Evolutionary conservation across 2,888 invertebrate genomes (phyloP).

Genomic region (Tridacna gigas): DNA sequence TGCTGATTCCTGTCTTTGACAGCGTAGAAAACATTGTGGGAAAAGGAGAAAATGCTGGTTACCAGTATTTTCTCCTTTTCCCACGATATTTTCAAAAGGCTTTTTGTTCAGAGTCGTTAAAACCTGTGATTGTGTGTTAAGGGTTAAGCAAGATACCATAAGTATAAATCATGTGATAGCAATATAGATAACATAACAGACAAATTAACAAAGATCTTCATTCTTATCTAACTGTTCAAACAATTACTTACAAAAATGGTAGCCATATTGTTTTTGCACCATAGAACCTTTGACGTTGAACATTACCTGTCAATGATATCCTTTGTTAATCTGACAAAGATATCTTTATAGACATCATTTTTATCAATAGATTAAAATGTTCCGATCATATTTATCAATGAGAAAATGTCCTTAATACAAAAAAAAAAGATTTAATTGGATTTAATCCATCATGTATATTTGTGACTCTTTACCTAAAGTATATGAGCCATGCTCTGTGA

Average conservation of each 20-base stretch:
- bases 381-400: background rate
- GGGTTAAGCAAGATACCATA: background rate
- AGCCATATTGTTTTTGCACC: slow-evolving; percentile 6
- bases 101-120: too few species aligned
- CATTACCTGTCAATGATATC: background rate
- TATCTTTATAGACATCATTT: slow-evolving; percentile 1
- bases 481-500: too few species aligned
- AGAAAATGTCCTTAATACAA: background rate
- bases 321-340: background rate
- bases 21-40: too few species aligned
- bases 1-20: too few species aligned
- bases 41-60: too few species aligned
- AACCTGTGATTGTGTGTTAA: background rate
- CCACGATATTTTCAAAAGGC: too few species aligned
- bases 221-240: background rate
- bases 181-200: background rate
- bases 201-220: background rate
- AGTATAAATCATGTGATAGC: slow-evolving; percentile 3
- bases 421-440: slow-evolving; percentile 6
- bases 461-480: too few species aligned
- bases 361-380: slow-evolving; percentile 16
- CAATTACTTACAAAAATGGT: background rate
- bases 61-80: too few species aligned
- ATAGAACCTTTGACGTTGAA: background rate
- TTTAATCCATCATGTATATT: background rate